phyloP scores from a whole-genome alignment of 2,797 vertebrate genomes.

The Antennarius maculatus region DNA sequence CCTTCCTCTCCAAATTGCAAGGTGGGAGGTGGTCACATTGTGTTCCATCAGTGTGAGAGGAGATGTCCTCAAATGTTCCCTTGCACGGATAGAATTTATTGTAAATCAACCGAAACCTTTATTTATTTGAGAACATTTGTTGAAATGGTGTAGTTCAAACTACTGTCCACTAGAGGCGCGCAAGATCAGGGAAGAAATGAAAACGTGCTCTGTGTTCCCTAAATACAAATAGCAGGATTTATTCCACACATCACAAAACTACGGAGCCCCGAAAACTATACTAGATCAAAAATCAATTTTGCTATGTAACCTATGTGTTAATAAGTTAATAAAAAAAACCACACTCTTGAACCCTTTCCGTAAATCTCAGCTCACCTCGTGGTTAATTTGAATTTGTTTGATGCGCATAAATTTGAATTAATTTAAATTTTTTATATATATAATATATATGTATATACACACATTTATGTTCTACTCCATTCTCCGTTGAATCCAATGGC shows the following conservation, averaged over 20 bases:
- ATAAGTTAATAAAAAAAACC: background rate
- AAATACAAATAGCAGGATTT: background rate
- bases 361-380: background rate
- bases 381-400: background rate
- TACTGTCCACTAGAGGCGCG: conserved; percentile 4
- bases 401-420: background rate
- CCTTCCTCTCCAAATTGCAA: conserved; percentile 20
- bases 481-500: no score
- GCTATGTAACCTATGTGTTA: background rate
- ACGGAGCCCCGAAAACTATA: no score
- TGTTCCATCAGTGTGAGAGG: conserved; percentile 3
- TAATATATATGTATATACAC: no score
- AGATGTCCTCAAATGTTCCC: conserved; percentile 11
- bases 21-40: conserved; percentile 8
- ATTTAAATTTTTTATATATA: no score
- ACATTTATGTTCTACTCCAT: no score
- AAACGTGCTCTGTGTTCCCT: background rate
- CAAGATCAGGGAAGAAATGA: background rate
- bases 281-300: background rate
- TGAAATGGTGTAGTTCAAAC: background rate
- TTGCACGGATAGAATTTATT: conserved; percentile 8
- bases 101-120: background rate
- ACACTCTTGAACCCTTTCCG: background rate
- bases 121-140: background rate
- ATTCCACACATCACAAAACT: background rate